Evolutionary conservation across 1,140 invertebrate genomes (phyloP).

Genomic region (Drosophila orena): DNA sequence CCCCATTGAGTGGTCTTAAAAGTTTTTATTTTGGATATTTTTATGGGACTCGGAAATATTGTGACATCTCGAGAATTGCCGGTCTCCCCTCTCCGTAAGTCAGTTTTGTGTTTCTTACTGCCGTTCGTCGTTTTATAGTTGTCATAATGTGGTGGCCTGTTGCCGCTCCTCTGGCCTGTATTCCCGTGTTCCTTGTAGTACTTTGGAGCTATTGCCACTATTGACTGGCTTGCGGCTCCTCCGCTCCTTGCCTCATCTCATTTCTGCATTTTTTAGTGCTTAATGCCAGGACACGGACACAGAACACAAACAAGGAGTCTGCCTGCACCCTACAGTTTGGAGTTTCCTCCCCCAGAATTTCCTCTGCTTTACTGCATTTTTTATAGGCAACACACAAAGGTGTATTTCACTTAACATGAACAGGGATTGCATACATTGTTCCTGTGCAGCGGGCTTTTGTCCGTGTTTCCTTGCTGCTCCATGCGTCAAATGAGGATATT

Average conservation of each 20-base stretch:
- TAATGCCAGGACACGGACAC: conserved; percentile 48
- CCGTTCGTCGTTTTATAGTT: conserved; percentile 68
- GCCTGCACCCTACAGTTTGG: conserved; percentile 31
- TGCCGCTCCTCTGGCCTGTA: conserved; percentile 31
- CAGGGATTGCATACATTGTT: conserved; percentile 66
- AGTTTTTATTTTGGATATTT: neutral
- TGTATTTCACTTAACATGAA: conserved; percentile 62
- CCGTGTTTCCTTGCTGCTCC: conserved; percentile 16
- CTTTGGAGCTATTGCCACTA: conserved; percentile 55
- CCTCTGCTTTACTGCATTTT: conserved; percentile 49
- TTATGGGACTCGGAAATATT: neutral
- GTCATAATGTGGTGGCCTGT: conserved; percentile 77
- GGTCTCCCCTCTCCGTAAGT: conserved; percentile 4
- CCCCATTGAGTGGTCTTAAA: too few relatives aligned
- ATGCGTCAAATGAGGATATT: conserved; percentile 70
- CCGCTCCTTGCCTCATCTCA: conserved; percentile 4
- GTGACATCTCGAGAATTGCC: neutral
- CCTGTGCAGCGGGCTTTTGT: conserved; percentile 16
- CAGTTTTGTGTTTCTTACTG: conserved; percentile 39
- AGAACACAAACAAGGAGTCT: conserved; percentile 7
- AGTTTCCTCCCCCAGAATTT: conserved; percentile 5
- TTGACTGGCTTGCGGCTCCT: conserved; percentile 30
- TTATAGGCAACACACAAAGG: conserved; percentile 57
- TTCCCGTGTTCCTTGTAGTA: conserved; percentile 36
- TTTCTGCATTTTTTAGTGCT: conserved; percentile 67